Conservation (phyloP, 92 coral and sea anemone genomes). For the Umimayanthus chanpuru region DNA sequence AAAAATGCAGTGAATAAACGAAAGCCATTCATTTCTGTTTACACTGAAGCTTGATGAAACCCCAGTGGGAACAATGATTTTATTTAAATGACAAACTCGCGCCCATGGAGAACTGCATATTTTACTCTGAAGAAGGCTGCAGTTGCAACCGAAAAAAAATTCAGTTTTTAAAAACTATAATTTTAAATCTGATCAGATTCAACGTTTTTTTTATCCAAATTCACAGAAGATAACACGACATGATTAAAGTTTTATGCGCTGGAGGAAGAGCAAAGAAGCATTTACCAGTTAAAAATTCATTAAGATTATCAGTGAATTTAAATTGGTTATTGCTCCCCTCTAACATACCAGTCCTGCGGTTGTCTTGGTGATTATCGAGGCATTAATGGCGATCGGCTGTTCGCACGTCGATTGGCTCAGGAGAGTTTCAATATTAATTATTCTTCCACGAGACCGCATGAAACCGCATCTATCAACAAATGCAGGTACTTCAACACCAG, state of each 20-base stretch:
- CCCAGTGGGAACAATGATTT: no score
- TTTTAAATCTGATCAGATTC: no score
- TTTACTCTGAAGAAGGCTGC: no score
- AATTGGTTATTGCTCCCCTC: background rate
- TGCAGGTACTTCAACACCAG: conserved; percentile 26
- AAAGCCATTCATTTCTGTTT: no score
- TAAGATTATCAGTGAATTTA: background rate
- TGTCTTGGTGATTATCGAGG: background rate
- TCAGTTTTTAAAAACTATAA: no score
- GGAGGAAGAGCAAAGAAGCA: background rate
- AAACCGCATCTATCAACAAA: background rate
- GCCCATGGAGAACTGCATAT: no score
- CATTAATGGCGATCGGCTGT: background rate
- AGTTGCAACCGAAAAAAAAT: no score
- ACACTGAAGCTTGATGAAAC: no score
- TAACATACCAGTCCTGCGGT: background rate
- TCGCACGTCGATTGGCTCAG: background rate
- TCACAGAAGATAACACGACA: background rate
- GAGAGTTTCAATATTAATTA: background rate
- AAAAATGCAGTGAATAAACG: no score
- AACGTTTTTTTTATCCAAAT: no score
- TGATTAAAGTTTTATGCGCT: background rate
- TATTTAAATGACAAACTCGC: no score
- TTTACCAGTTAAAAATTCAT: background rate
- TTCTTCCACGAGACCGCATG: background rate